These are phyloP conservation scores for Sinodicranocentrus sp. DNA, from an alignment of 2,888 invertebrate genomes.

Conservation along the genomic window DNA sequence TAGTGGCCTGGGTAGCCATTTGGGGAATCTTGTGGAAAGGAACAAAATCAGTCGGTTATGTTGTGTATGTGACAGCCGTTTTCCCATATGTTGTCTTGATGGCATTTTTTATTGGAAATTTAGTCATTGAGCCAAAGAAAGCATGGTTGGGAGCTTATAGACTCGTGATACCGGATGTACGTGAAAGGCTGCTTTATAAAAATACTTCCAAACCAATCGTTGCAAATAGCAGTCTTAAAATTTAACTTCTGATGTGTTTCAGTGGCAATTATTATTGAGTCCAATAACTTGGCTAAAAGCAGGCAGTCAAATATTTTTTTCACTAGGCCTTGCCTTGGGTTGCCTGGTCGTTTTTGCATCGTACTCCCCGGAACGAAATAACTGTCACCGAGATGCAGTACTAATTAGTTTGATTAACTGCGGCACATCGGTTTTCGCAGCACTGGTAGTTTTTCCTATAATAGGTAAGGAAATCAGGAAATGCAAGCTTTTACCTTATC, in stretches of 20 bases:
- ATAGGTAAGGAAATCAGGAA: conserved; percentile 38
- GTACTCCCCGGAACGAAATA: conserved; percentile 49
- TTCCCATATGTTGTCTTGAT: conserved; percentile 94
- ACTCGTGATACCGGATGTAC: conserved; percentile 57
- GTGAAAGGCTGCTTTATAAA: too few relatives aligned
- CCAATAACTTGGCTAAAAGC: conserved; percentile 55
- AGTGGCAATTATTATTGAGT: neutral
- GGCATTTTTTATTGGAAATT: conserved; percentile 82
- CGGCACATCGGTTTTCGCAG: conserved; percentile 60
- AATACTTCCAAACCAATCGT: too few relatives aligned
- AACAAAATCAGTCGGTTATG: conserved; percentile 47
- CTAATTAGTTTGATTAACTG: conserved; percentile 60
- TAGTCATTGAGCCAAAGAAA: neutral
- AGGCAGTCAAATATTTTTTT: conserved; percentile 69
- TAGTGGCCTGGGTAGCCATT: conserved; percentile 36
- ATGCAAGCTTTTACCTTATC: too few relatives aligned
- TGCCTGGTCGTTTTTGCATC: conserved; percentile 62
- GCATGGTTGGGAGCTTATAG: conserved; percentile 32
- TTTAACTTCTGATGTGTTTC: neutral
- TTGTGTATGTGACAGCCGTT: conserved; percentile 94
- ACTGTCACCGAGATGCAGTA: conserved; percentile 60
- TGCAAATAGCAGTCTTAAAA: neutral
- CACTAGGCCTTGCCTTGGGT: conserved; percentile 57
- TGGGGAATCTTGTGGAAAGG: conserved; percentile 59
- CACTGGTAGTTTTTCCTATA: conserved; percentile 61